phyloP scores from a whole-genome alignment of 23 tunicate species.

The Phallusia fumigata region DNA sequence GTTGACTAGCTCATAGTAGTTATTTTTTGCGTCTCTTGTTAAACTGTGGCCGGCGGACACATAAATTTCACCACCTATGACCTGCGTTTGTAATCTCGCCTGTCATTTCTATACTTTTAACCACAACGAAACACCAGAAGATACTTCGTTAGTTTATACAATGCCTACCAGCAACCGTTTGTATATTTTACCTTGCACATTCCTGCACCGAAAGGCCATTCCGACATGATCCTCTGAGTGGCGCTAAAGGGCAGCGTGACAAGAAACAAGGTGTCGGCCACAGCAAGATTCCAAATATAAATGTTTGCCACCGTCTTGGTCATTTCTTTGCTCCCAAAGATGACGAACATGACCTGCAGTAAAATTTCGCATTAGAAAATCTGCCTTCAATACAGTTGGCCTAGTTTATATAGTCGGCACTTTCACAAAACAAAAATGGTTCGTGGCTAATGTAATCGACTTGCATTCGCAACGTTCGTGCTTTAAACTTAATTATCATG shows the following conservation, averaged over 20 bases:
- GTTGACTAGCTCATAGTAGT: too few species aligned
- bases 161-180: too few species aligned
- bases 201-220: slow-evolving; percentile 92
- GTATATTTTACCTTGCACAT: slow-evolving; percentile 84
- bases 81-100: too few species aligned
- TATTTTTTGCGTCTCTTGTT: too few species aligned
- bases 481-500: too few species aligned
- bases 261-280: slow-evolving; percentile 84
- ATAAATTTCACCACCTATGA: too few species aligned
- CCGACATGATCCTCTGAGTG: slow-evolving; percentile 61
- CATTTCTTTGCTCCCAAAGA: slow-evolving; percentile 84
- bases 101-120: too few species aligned
- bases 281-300: slow-evolving; percentile 82
- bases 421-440: not conserved
- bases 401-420: not conserved
- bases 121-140: too few species aligned
- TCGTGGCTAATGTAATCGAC: too few species aligned
- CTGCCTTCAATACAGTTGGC: not conserved
- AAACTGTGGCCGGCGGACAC: too few species aligned
- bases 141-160: too few species aligned
- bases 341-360: slow-evolving; percentile 85
- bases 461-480: too few species aligned
- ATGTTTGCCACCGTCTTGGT: slow-evolving; percentile 94
- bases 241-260: slow-evolving; percentile 74
- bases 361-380: not conserved